Base-by-base conservation (phyloP, 2,797 vertebrate species). In the Eospalax fontanierii region DNA sequence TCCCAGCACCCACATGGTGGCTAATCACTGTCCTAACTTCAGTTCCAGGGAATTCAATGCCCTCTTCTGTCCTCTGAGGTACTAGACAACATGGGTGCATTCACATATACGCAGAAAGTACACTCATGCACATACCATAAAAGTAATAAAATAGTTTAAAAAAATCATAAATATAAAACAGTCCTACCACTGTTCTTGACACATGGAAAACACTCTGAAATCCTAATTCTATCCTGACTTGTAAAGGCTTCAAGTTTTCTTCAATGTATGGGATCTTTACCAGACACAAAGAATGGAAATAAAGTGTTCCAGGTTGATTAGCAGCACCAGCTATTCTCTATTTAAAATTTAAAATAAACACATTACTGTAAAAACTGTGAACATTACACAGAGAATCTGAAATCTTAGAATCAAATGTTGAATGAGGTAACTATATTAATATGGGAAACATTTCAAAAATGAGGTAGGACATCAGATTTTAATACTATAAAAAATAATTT, bases 271-370 rank as follows among this genome's bases (percentile, higher is more conserved):
- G 81, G 57, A 89, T 26, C 61, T 79, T 90, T 89, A 40, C 50
- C 16, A 87, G 61, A 83, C 2, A 54, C 7, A 86, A 16, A 93
- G 35, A 96, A 90, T 86, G 28, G n/a, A 94, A 93, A 93, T 0
- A 93, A 54, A 95, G 30, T 54, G n/a, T 79, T 95, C 50, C 21
- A 95, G 21, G 19, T 9, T 92, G 33, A 83, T 75, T 75, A 30
- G 92, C 0, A 86, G 16, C 54, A 95, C 12, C 92, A 46, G 28
- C 24, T 30, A 40, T 57, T n/a, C n/a, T 79, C 87, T 80, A 24
- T 73, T 96, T 91, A 93, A 91, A 91, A 88, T 75, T 94, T 76
- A 80, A 89, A 95, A 92, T 91, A 90, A 94, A 79, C 40, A 71
- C 70, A 86, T 70, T 19, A 83, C 75, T 43, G 46, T 40, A 95